Conservation (phyloP, 64 coral and sea anemone genomes). For the Cladopsammia gracilis region DNA sequence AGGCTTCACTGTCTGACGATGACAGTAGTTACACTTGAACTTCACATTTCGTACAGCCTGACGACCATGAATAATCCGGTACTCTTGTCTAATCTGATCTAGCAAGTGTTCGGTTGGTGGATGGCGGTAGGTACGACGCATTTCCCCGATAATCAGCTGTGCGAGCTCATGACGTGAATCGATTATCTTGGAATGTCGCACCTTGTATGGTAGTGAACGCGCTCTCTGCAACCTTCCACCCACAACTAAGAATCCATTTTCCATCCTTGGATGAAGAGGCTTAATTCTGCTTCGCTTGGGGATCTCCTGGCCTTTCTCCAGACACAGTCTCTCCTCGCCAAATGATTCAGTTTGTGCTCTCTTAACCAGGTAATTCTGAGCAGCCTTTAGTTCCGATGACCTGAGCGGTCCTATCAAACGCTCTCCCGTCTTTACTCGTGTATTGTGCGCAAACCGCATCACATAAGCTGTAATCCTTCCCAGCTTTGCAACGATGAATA, state of each 20-base stretch:
- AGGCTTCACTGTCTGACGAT: too few relatives aligned
- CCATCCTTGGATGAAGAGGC: too few relatives aligned
- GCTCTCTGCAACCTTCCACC: too few relatives aligned
- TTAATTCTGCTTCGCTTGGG: too few relatives aligned
- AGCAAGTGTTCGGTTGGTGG: too few relatives aligned
- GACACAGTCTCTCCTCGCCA: neutral
- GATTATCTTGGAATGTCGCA: too few relatives aligned
- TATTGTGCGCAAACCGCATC: neutral
- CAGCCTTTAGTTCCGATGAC: neutral
- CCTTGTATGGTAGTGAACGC: too few relatives aligned
- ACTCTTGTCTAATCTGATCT: neutral
- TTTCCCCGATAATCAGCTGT: too few relatives aligned
- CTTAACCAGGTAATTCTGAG: conserved; percentile 12
- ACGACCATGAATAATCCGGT: neutral
- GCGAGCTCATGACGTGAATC: neutral
- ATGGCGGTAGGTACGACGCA: too few relatives aligned
- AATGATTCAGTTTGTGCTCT: conserved; percentile 4
- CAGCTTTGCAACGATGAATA: neutral
- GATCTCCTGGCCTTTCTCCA: too few relatives aligned
- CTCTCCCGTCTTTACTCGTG: neutral
- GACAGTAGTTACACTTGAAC: neutral
- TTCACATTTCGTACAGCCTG: neutral
- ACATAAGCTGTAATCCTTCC: conserved; percentile 13
- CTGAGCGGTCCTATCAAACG: neutral
- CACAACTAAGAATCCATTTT: too few relatives aligned